Conservation (phyloP, 2,797 vertebrate species). For the Euphonia xanthogaster region DNA sequence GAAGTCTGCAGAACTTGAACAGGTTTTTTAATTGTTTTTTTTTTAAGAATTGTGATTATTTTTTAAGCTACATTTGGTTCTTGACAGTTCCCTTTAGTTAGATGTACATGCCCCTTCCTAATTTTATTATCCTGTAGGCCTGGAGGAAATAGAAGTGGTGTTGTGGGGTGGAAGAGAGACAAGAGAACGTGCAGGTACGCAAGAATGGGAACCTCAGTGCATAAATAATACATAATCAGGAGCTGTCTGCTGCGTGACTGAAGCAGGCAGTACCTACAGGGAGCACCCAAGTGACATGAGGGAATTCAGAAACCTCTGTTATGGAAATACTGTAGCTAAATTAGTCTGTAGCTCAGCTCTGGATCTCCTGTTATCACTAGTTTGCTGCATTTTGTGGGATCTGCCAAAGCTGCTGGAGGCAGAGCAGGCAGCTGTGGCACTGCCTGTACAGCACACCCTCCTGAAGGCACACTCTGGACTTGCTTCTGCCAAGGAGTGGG, state of each 20-base stretch:
- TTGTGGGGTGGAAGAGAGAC: background rate
- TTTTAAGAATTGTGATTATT: background rate
- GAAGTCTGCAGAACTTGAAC: slow-evolving; percentile 41
- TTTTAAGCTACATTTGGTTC: slow-evolving; percentile 2
- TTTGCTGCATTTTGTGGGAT: background rate
- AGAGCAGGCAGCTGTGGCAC: background rate
- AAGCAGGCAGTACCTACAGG: background rate
- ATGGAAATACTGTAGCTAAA: background rate
- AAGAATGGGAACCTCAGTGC: background rate
- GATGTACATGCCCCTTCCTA: background rate
- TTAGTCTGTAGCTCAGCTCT: background rate
- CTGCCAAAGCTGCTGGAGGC: background rate
- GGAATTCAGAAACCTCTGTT: background rate
- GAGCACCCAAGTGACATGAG: background rate
- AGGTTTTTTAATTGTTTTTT: background rate
- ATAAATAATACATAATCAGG: background rate
- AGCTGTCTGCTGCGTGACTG: background rate
- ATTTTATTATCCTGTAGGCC: slow-evolving; percentile 2
- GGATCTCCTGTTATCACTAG: background rate
- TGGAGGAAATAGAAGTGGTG: slow-evolving; percentile 11
- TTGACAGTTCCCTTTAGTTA: background rate
- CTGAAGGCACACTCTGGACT: background rate
- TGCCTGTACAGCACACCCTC: background rate
- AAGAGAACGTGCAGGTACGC: background rate
- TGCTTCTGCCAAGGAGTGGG: background rate